phyloP scores from a whole-genome alignment of 2,113 vertebrate genomes.

The Brachypteracias leptosomus region DNA sequence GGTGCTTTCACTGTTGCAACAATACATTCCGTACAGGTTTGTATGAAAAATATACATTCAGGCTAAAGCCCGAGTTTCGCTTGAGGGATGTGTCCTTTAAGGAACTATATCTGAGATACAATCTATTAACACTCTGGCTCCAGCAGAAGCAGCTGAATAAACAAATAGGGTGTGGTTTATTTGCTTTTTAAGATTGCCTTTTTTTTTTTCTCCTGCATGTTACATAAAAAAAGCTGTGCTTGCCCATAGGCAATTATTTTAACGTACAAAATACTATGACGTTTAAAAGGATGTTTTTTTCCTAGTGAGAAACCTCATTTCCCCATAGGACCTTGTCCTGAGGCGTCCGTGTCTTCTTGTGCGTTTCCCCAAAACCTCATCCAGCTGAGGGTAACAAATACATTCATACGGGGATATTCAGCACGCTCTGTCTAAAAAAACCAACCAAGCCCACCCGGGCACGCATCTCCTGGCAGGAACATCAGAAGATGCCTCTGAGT shows the following conservation, averaged over 20 bases:
- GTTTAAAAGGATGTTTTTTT: neutral
- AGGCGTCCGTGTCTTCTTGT: fast-evolving
- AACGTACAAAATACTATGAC: neutral
- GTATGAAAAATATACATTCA: neutral
- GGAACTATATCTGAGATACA: neutral
- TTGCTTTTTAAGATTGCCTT: neutral
- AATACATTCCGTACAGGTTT: neutral
- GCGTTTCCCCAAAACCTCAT: neutral
- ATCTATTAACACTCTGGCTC: neutral
- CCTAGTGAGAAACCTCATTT: neutral
- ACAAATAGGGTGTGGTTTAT: neutral
- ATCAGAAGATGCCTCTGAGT: fast-evolving
- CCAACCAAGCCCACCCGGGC: too few relatives aligned
- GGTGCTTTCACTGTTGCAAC: neutral
- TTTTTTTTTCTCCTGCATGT: neutral
- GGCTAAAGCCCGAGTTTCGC: fast-evolving
- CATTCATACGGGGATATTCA: neutral
- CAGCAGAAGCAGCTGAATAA: neutral
- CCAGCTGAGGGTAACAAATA: too few relatives aligned
- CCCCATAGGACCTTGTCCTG: neutral
- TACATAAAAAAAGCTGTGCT: neutral
- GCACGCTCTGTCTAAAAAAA: neutral
- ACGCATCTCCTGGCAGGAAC: fast-evolving
- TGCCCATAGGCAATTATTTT: neutral
- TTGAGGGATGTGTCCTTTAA: neutral